Percentiles rank a stretch among this genome's conserved stretches.
phyloP scores from a whole-genome alignment of 2,113 vertebrate species.

The Fukomys damarensis region DNA sequence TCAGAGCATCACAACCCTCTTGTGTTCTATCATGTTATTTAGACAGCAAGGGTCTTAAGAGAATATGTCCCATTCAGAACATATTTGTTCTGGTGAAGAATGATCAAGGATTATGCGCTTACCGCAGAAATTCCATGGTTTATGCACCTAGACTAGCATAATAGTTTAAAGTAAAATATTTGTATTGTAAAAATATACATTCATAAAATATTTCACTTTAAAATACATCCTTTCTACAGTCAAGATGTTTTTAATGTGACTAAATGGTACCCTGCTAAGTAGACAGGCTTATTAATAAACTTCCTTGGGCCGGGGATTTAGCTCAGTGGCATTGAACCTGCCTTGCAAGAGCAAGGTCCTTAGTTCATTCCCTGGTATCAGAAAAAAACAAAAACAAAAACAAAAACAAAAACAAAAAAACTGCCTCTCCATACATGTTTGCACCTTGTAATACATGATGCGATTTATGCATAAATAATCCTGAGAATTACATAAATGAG shows the following conservation, averaged over 20 bases:
- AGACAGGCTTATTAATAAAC: conserved; percentile 22
- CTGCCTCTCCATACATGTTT: neutral
- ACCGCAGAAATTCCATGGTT: neutral
- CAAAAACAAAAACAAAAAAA: too few relatives aligned
- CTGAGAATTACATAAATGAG: too few relatives aligned
- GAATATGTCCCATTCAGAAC: neutral
- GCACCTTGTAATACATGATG: neutral
- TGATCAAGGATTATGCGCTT: neutral
- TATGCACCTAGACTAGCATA: neutral
- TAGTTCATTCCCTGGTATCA: too few relatives aligned
- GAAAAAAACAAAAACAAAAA: too few relatives aligned
- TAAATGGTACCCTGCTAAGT: neutral
- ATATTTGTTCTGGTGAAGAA: neutral
- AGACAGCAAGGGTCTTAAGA: neutral
- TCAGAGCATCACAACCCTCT: neutral
- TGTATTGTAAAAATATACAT: conserved; percentile 22
- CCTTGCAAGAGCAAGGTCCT: too few relatives aligned
- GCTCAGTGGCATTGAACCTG: too few relatives aligned
- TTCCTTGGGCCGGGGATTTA: too few relatives aligned
- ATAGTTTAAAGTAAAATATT: neutral
- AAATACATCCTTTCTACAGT: neutral
- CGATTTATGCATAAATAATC: conserved; percentile 35
- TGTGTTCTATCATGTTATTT: neutral
- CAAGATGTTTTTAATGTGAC: neutral
- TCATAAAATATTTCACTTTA: conserved; percentile 40